Base-by-base conservation (phyloP, 2,888 invertebrate species). In the Synergus itoensis region DNA sequence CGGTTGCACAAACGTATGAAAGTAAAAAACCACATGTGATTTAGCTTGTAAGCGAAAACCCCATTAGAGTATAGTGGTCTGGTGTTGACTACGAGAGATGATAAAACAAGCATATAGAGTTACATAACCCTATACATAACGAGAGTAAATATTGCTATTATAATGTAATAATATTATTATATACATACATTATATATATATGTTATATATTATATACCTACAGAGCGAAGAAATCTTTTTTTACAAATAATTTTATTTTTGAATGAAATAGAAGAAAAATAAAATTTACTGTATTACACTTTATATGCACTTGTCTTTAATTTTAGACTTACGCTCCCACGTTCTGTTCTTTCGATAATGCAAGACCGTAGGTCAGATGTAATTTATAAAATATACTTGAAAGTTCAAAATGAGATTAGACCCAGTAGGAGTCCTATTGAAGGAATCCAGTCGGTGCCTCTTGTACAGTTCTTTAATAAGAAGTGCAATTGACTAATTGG, bases 171-270 rank as follows among this genome's bases (percentile, higher is more conserved):
- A 80, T 79, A 83, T 81, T 81, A 83, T 82, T 82, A 84, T 84
- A 86, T 84, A 84, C 84, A 84, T 84, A 86, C 85, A 85, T 87
- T 88, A 84, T 86, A 83, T 82, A 77, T 77, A 84, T 81, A 78
- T 79, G 79, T 75, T 77, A 73, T 80, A 87, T 89, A 89, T 88
- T 87, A 86, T 88, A 88, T 89, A 88, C 86, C 87, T 87, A 89
- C 85, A 86, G 85, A 89, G 85, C 87, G 88, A 85, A 90, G 87
- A 90, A 89, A 89, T 89, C 90, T 91, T 92, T 92, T 91, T 92
- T 90, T 91, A 92, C 91, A 90, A 90, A 92, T 91, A 90, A 91
- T 91, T 92, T 91, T 92, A 92, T 92, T 92, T 92, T 92, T 92
- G 89, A 91, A 91, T 89, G 89, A 91, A 91, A 91, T 89, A 90